These are phyloP conservation scores for Periophthalmodon schlosseri DNA, from an alignment of 2,113 vertebrate genomes.

Conservation along the genomic window DNA sequence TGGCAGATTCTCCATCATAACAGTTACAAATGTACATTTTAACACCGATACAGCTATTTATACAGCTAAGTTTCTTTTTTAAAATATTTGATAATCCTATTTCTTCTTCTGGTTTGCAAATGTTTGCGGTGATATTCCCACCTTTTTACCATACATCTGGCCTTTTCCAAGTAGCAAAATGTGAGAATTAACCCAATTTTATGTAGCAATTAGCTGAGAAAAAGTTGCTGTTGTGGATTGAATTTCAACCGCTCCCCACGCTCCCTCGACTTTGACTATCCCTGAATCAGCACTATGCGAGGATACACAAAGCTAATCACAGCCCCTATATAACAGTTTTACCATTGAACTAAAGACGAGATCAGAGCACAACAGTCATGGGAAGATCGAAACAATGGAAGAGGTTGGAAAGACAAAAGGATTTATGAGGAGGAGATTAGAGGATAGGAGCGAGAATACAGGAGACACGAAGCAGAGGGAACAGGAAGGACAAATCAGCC, in stretches of 20 bases:
- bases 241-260: constrained; percentile 59
- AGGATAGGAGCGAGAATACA: constrained; percentile 5
- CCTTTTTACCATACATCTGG: too few relatives aligned
- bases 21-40: too few relatives aligned
- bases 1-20: too few relatives aligned
- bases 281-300: constrained; percentile 43
- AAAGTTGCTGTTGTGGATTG: constrained; percentile 37
- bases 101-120: too few relatives aligned
- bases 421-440: constrained; percentile 40
- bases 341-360: constrained; percentile 17
- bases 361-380: constrained; percentile 21
- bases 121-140: too few relatives aligned
- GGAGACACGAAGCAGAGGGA: constrained; percentile 49
- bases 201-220: constrained; percentile 20
- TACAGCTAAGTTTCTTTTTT: too few relatives aligned
- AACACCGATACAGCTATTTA: too few relatives aligned
- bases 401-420: constrained; percentile 5
- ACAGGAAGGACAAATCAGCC: constrained; percentile 49
- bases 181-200: background rate
- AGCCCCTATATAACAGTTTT: constrained; percentile 3
- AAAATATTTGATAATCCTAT: too few relatives aligned
- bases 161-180: too few relatives aligned
- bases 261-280: constrained; percentile 55
- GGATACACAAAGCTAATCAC: constrained; percentile 19
- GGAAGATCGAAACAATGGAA: constrained; percentile 20